Conservation (phyloP, 2,797 vertebrate genomes). For the Gymnothorax javanicus region DNA sequence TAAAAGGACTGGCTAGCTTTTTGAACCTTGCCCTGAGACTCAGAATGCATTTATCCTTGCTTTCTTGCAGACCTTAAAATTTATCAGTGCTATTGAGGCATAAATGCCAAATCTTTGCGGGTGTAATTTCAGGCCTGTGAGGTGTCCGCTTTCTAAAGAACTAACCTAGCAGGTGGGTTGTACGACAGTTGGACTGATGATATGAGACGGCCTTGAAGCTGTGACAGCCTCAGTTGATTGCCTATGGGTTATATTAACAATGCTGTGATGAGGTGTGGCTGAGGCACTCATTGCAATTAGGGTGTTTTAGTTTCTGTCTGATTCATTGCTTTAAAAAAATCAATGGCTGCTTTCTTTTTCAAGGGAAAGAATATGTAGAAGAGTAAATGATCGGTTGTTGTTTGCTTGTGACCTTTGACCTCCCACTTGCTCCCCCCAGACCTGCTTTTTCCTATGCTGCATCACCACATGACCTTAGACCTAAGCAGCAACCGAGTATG, state of each 20-base stretch:
- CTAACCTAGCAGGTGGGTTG: background rate
- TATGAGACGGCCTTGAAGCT: background rate
- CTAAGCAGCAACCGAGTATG: background rate
- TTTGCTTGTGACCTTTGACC: background rate
- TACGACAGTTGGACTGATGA: background rate
- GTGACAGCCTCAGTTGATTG: background rate
- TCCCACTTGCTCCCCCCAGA: background rate
- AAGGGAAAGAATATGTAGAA: background rate
- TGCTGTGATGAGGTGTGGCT: background rate
- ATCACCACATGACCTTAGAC: background rate
- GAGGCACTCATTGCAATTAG: background rate
- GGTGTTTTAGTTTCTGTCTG: background rate
- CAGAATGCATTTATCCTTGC: too few species aligned
- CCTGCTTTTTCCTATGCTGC: background rate
- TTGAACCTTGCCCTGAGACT: too few species aligned
- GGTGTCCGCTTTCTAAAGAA: background rate
- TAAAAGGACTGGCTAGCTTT: too few species aligned
- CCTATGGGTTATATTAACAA: background rate
- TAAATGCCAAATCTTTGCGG: too few species aligned
- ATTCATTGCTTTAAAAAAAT: background rate
- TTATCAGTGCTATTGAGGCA: too few species aligned
- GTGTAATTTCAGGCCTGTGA: too few species aligned
- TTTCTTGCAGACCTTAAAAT: too few species aligned
- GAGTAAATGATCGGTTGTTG: background rate
- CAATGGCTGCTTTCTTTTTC: background rate